Evolutionary conservation across 2,888 invertebrate genomes (phyloP), one percentile per base, ranked within the genome.

Genomic region (Andrena bucephala): DNA sequence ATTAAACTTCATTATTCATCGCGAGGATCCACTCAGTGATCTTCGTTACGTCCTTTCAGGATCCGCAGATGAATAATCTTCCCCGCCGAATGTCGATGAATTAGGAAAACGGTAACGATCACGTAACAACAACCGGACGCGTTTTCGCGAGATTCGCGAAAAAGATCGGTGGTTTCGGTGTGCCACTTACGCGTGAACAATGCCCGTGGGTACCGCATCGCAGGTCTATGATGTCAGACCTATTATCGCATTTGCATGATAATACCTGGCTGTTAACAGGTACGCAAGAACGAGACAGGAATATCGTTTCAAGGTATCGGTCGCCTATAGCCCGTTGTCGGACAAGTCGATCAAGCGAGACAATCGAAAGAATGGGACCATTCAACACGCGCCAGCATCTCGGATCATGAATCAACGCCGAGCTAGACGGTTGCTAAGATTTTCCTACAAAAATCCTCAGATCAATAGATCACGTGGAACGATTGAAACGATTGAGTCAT

Each of bases 241-340:
- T 82, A 83, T 83, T 82, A 77, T 74, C 82, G 74, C 72, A 67
- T 77, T 83, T 82, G 66, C 78, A 82, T 67, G 82, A 83, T 82
- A 82, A 74, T 83, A 50, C 67, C 29, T 33, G 31, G 42, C 76
- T 81, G 33, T 81, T 81, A 77, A 76, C 71, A 79, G 69, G 27
- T 27, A 27, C 73, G 63, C 33, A 50, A 69, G 54, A 80, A 70
- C 24, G 36, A 60, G 57, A 50, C 50, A 0, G 42, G 42, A 70
- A 54, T 70, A 60, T 70, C 80, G 13, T 68, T 74, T 33, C 73
- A 73, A 80, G 63, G 81, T 70, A 69, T 80, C 62, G 71, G 79
- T 74, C 69, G 54, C 69, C 24, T 50, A 24, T 66, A 52, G 31
- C 33, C 48, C 42, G 65, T 73, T 42, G 62, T 50, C 67, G 77